Evolutionary conservation across 2,888 invertebrate species (phyloP).

Genomic region (Celastrina argiolus): DNA sequence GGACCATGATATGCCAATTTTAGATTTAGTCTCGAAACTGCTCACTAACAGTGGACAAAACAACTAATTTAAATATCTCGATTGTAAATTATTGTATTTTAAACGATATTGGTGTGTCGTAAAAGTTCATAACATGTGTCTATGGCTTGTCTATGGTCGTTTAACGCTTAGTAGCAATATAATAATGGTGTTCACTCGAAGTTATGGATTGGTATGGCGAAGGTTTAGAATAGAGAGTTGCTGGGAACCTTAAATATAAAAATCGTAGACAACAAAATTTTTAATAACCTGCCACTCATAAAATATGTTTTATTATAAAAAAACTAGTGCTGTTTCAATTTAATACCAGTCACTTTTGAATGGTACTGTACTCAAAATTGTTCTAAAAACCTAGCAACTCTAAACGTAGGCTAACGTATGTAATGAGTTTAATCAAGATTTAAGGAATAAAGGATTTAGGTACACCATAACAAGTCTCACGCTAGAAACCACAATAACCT

Average conservation of each 20-base stretch:
- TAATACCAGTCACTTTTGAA: neutral
- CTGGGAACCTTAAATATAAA: neutral
- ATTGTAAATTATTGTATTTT: conserved; percentile 35
- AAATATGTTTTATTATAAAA: neutral
- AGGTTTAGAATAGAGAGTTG: conserved; percentile 22
- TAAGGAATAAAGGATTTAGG: conserved; percentile 6
- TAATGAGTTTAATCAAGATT: neutral
- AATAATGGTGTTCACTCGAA: conserved; percentile 30
- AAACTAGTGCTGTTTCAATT: neutral
- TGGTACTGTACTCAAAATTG: neutral
- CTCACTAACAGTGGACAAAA: conserved; percentile 41
- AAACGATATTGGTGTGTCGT: conserved; percentile 51
- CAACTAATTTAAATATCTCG: conserved; percentile 32
- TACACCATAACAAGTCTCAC: conserved; percentile 14
- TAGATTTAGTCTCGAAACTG: conserved; percentile 42
- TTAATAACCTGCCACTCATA: neutral
- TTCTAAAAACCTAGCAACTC: neutral
- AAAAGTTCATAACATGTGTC: conserved; percentile 45
- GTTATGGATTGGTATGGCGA: conserved; percentile 26
- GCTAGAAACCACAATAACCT: conserved; percentile 33
- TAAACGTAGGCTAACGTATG: conserved; percentile 13
- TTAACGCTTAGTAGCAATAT: conserved; percentile 28
- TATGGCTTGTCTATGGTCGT: conserved; percentile 48
- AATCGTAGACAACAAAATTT: neutral
- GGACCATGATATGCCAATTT: conserved; percentile 66